Percentiles rank a stretch among this genome's conserved stretches.
These are phyloP conservation scores for Eupithecia subfuscata DNA, from an alignment of 2,888 invertebrate genomes.

Conservation along the genomic window DNA sequence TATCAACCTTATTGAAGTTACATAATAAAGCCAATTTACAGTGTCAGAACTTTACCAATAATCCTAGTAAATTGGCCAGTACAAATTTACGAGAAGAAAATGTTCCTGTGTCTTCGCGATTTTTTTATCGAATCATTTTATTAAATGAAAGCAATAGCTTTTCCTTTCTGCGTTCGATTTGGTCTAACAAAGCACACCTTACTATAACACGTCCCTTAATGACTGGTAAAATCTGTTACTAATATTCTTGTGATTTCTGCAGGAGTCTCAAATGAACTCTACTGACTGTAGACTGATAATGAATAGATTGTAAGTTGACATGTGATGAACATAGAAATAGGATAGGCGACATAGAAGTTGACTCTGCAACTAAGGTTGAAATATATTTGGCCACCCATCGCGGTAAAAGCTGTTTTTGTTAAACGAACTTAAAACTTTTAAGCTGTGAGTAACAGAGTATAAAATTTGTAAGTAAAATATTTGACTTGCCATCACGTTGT, in stretches of 20 bases:
- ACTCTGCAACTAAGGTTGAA: not conserved
- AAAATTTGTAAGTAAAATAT: not conserved
- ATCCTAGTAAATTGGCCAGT: not conserved
- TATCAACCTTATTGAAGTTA: not conserved
- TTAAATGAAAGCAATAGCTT: not conserved
- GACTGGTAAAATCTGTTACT: not conserved
- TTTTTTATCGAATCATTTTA: not conserved
- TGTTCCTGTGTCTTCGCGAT: not conserved
- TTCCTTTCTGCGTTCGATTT: not conserved
- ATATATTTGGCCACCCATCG: constrained; percentile 1
- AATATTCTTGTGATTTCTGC: constrained; percentile 12
- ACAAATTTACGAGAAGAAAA: not conserved
- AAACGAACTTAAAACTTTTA: not conserved
- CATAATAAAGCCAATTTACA: constrained; percentile 1
- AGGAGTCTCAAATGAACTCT: constrained; percentile 25
- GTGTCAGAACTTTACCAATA: not conserved
- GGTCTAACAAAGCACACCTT: not conserved
- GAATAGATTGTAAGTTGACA: constrained; percentile 32
- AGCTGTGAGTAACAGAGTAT: not conserved
- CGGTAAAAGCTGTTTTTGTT: not conserved
- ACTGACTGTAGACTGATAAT: constrained; percentile 23
- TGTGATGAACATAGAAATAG: constrained; percentile 34
- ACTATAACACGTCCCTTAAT: not conserved
- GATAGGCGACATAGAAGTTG: constrained; percentile 13
- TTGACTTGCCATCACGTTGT: not conserved